Evolutionary conservation across 2,888 invertebrate species (phyloP).

Genomic region (Nomada fucata): DNA sequence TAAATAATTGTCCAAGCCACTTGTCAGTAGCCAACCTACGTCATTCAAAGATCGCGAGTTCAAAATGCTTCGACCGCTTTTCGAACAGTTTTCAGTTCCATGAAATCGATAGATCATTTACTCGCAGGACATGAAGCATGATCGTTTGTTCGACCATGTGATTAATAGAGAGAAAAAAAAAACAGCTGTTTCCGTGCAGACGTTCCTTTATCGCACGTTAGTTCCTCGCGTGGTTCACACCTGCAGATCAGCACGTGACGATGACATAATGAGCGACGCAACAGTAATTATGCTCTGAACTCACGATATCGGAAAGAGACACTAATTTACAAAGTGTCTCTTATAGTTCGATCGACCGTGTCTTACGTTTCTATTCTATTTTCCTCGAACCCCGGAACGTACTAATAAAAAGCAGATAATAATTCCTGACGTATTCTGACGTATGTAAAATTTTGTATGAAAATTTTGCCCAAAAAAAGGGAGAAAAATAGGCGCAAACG

Average conservation of each 20-base stretch:
- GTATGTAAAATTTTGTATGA: too few species aligned
- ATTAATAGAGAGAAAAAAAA: not conserved
- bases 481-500: too few species aligned
- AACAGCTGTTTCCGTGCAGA: conserved; percentile 26
- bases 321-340: conserved; percentile 31
- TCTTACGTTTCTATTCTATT: not conserved
- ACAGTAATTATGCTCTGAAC: conserved; percentile 14
- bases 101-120: too few species aligned
- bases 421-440: too few species aligned
- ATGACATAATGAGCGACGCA: conserved; percentile 51
- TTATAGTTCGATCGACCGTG: conserved; percentile 16
- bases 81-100: too few species aligned
- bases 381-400: not conserved
- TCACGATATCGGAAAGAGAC: conserved; percentile 30
- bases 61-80: not conserved
- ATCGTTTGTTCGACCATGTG: not conserved
- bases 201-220: conserved; percentile 10
- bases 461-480: too few species aligned
- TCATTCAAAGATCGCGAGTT: not conserved
- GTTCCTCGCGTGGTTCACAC: conserved; percentile 35
- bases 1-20: not conserved
- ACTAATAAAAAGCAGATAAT: too few species aligned
- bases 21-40: not conserved
- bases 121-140: too few species aligned
- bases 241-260: conserved; percentile 48